Base-by-base conservation (phyloP, 64 coral and sea anemone species). In the Porites australiensis region DNA sequence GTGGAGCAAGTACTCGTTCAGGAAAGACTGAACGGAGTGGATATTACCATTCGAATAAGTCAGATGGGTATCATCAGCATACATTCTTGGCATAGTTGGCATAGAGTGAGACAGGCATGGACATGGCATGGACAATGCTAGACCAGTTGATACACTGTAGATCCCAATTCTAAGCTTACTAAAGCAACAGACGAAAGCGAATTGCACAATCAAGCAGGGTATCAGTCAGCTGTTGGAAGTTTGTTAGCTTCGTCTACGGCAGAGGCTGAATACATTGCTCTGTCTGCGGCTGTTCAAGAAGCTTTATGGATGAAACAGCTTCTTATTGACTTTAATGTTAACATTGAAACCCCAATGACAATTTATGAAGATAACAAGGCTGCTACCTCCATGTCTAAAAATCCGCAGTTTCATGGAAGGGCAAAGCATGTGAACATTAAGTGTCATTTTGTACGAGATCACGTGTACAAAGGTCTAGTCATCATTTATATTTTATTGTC, bases 391-490 rank as follows among this genome's bases (percentile, higher is more conserved):
- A 80, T 94, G 83, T 45, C 87, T 37, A 84, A 89, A 27, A 94
- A 94, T 54, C 93, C 87, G 27, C 93, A 85, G 23, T 94, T 55
- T 94, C 93, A 94, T 85, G 87, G 87, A 75, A 72, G 86, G 21
- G 76, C 84, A 73, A 93, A 88, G 75, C 90, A 80, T 71, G 70
- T 93, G 7, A 73, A 93, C 51, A 93, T 93, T 71, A 78, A 93
- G 60, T 87, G 21, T 82, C 70, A 95, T 46, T 90, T 90, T 52
- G 80, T 79, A n/a, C 47, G 82, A 45, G 93, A 95, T 23, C 87
- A 95, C 66, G 87, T 95, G 13, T 64, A 72, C 5, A 95, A 90
- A 27, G 76, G 72, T 70, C 80, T 37, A 19, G 27, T 86, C 66
- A 58, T 62, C 59, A 79, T 95, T 62, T 48, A 79, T 95, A 63